A percentile compares a stretch with the other conserved stretches of the same genome.
Evolutionary conservation across 2,888 invertebrate species (phyloP).

Genomic region (Meghimatium bilineatum): DNA sequence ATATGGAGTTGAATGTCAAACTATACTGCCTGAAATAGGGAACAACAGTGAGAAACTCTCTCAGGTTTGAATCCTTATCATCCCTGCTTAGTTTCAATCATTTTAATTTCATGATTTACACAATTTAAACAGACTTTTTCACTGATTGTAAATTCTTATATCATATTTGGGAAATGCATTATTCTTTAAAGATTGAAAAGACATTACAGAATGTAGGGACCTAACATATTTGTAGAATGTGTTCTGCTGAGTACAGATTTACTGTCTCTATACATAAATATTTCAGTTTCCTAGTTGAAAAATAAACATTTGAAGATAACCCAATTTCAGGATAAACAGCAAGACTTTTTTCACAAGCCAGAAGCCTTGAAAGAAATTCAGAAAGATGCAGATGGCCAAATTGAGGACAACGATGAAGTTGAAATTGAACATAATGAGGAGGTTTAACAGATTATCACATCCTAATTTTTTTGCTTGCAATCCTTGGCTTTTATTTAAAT

Average conservation of each 20-base stretch:
- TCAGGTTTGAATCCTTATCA: too few relatives aligned
- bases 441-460: constrained; percentile 2
- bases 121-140: too few relatives aligned
- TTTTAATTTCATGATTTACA: too few relatives aligned
- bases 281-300: not conserved
- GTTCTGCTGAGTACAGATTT: not conserved
- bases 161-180: too few relatives aligned
- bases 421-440: constrained; percentile 16
- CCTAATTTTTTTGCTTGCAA: constrained; percentile 6
- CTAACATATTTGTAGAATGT: too few relatives aligned
- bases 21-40: too few relatives aligned
- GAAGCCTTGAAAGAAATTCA: not conserved
- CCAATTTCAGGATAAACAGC: constrained; percentile 33
- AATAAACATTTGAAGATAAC: constrained; percentile 9
- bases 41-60: too few relatives aligned
- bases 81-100: too few relatives aligned
- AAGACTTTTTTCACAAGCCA: constrained; percentile 10
- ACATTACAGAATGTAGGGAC: too few relatives aligned
- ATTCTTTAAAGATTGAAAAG: too few relatives aligned
- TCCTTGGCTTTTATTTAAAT: not conserved
- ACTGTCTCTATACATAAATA: not conserved
- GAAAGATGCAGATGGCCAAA: not conserved
- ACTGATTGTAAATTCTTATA: too few relatives aligned
- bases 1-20: too few relatives aligned
- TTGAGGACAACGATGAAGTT: constrained; percentile 5